phyloP scores from a whole-genome alignment of 2,888 invertebrate species.

The Salpingus planirostris region DNA sequence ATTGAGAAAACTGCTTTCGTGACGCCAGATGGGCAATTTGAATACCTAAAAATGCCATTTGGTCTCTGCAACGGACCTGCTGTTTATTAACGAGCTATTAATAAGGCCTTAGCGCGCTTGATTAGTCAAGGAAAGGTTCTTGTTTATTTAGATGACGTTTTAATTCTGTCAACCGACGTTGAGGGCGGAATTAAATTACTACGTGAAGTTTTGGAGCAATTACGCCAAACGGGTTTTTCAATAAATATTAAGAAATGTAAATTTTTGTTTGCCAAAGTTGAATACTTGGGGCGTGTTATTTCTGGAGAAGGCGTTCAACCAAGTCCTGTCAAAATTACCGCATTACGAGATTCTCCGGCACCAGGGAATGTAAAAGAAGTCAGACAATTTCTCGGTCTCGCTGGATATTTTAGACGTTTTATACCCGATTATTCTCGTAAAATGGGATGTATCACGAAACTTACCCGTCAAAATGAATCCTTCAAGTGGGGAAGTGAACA shows the following conservation, averaged over 20 bases:
- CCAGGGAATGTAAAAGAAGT: conserved; percentile 8
- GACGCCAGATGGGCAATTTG: conserved; percentile 12
- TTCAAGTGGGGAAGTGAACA: conserved; percentile 12
- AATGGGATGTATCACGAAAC: conserved; percentile 10
- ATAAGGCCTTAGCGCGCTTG: background rate
- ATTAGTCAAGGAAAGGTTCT: background rate
- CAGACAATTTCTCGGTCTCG: conserved; percentile 17
- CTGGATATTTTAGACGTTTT: conserved; percentile 19
- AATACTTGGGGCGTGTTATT: conserved; percentile 10
- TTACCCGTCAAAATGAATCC: conserved; percentile 8
- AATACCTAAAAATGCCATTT: conserved; percentile 20
- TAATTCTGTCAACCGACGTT: conserved; percentile 10
- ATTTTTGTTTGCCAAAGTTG: conserved; percentile 10
- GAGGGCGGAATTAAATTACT: conserved; percentile 13
- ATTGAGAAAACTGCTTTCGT: conserved; percentile 2
- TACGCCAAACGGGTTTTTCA: conserved; percentile 13
- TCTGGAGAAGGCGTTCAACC: conserved; percentile 8
- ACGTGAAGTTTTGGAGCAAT: conserved; percentile 9
- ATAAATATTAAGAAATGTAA: conserved; percentile 14
- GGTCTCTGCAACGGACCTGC: conserved; percentile 19
- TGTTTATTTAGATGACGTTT: background rate
- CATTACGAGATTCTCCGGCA: conserved; percentile 7
- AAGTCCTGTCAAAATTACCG: conserved; percentile 7
- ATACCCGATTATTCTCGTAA: conserved; percentile 9
- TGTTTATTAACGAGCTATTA: conserved; percentile 17